Base-by-base conservation (phyloP, 2,888 invertebrate species). In the Colletes collaris region DNA sequence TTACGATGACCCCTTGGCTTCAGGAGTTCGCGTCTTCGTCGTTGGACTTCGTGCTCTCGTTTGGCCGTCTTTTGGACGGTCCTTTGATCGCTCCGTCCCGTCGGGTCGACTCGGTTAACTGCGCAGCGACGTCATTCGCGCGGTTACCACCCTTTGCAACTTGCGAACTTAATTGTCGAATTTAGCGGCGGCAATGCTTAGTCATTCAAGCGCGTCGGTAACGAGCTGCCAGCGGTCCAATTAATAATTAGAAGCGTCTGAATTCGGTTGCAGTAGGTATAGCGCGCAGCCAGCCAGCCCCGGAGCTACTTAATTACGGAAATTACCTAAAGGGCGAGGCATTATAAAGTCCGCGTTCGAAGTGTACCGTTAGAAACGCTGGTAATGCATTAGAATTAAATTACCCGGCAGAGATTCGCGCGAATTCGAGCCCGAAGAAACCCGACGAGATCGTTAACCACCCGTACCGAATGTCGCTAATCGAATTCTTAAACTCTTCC, bases 191-290 rank as follows among this genome's bases (percentile, higher is more conserved):
- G 27, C 53, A 40, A 53, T 65, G 56, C 40, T 56, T 52, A 50
- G 40, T 62, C 59, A 11, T 44, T 68, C 58, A 27, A 40, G 6
- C 27, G 46, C n/a, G 16, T 40, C 13, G 67, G 35, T 67, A 77
- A 77, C 62, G 27, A 60, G 37, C 19, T 19, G 67, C 40, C 65
- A 56, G 37, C 53, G 44, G 40, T 19, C 5, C 46, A 56, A 66
- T 78, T 70, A 70, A 70, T 79, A 78, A 76, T 70, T 55, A 56
- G 16, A 56, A 68, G 40, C 53, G 46, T 56, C 35, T 11, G 68
- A 64, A 55, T 68, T 63, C 56, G 49, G 66, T 40, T 52, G 19
- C 8, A 55, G 27, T 27, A 27, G 44, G 55, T 27, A 6, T 0
- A 16, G n/a, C 65, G 27, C 4, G 6, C 27, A 50, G 6, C 44